These are phyloP conservation scores for Dasypus novemcinctus DNA, from an alignment of 2,113 vertebrate genomes.

Conservation along the genomic window DNA sequence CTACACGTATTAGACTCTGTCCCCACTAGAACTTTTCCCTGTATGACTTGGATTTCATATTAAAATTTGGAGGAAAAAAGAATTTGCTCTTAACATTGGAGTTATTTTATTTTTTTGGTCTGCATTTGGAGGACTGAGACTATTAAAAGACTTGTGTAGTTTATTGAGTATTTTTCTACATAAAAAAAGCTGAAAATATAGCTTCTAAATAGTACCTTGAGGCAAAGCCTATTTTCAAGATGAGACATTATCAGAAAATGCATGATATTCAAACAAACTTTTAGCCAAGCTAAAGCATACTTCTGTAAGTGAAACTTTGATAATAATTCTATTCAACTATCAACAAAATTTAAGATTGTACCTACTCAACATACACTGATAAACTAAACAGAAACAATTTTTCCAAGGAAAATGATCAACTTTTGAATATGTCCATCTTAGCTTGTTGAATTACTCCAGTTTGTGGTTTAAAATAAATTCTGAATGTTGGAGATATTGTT, in stretches of 20 bases:
- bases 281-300: constrained; percentile 34
- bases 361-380: neutral
- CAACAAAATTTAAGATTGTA: neutral
- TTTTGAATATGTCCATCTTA: constrained; percentile 19
- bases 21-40: neutral
- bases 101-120: neutral
- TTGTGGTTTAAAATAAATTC: neutral
- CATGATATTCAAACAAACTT: constrained; percentile 42
- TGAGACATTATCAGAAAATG: constrained; percentile 46
- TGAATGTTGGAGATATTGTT: neutral
- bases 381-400: neutral
- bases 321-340: neutral
- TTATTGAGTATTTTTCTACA: neutral
- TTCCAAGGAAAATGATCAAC: neutral
- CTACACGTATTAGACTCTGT: neutral
- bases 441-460: neutral
- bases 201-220: neutral
- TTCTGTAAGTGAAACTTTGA: neutral
- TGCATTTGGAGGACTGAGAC: neutral
- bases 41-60: neutral
- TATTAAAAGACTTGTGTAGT: constrained; percentile 37
- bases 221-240: neutral
- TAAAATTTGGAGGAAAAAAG: neutral
- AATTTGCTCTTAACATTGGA: neutral
- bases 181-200: constrained; percentile 39